Base-by-base conservation (phyloP, 2,888 invertebrate genomes). In the Hesperia comma region DNA sequence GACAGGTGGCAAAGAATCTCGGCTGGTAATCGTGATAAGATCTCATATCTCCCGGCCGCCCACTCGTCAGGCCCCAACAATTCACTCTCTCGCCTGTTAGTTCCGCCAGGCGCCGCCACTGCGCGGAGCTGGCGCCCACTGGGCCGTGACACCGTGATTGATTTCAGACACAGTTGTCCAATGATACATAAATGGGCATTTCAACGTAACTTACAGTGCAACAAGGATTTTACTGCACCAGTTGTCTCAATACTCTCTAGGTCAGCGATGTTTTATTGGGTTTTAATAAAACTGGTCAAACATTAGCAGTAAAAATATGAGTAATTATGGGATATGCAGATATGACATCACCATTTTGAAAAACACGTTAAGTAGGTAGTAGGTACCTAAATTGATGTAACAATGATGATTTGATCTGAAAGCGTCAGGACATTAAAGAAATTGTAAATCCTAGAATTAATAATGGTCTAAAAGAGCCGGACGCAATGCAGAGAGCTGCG, bases 81-180 rank as follows among this genome's bases (percentile, higher is more conserved):
- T 66, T 66, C 66, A 66, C 66, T 66, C 66, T 66, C 66, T 66
- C 66, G 66, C 54, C 66, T 54, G 60, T 66, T 61, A 66, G 66
- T 66, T 66, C 66, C 66, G 66, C 66, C 60, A 66, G 43, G 21
- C 33, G 58, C 58, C 26, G 60, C 46, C 32, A 26, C 7, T 7
- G 53, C 51, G 21, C 26, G 33, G 53, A 58, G 53, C 66, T 54
- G 46, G 66, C 66, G 33, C 33, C 43, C 66, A 55, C 54, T 66
- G 54, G 60, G 54, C 60, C 66, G 66, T 66, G 60, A 14, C n/a
- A 60, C 60, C 66, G 60, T 60, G 66, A 66, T 66, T 66, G 66
- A 66, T 66, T 66, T 64, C 32, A 53, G 54, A 40, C 51, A 66
- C 66, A 10, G n/a, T 54, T 53, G 40, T 40, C 37, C 17, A 63